Base-by-base conservation (phyloP, 1,140 invertebrate species). In the Harlomillsia oculata region DNA sequence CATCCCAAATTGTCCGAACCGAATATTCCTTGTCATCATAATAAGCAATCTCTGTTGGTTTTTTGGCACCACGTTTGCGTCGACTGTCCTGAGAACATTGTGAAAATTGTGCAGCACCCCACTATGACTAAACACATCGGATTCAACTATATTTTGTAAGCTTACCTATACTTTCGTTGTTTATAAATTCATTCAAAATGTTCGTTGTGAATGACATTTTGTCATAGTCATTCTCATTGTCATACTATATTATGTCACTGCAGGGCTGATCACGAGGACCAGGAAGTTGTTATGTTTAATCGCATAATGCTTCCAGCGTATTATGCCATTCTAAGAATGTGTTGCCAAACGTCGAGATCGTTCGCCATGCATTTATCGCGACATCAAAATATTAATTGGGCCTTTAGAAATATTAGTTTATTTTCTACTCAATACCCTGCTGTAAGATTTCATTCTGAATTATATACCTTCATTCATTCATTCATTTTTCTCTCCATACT, bases 111-210 rank as follows among this genome's bases (percentile, higher is more conserved):
- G 51, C 80, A 83, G 62, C 89, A 89, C 73, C 81, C 79, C 59
- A 80, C 82, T 69, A 85, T 89, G 61, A 87, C 77, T 56, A 94
- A 89, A 72, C 93, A 96, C 69, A 92, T 96, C 71, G 89, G 89
- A 63, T 95, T 94, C 76, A 96, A 94, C 73, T 96, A 96, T 71
- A 95, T 96, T 71, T 73, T 95, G 88, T 93, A 77, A 83, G 85
- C 80, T 44, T 9, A 11, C 6, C 44, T 25, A 25, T 46, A 18
- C 13, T 46, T 39, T 58, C 9, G 32, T 18, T 13, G 39, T 14
- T 26, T 14, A 25, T 13, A 28, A 2, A 30, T 36, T 50, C 6
- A 34, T 16, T 18, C n/a, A n/a, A 36, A 36, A 50, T 20, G 30
- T 50, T 16, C n/a, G n/a, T 8, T 6, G 9, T 21, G 26, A 25